Evolutionary conservation across 2,797 vertebrate species (phyloP).

Genomic region (Bryconaethiops microstoma): DNA sequence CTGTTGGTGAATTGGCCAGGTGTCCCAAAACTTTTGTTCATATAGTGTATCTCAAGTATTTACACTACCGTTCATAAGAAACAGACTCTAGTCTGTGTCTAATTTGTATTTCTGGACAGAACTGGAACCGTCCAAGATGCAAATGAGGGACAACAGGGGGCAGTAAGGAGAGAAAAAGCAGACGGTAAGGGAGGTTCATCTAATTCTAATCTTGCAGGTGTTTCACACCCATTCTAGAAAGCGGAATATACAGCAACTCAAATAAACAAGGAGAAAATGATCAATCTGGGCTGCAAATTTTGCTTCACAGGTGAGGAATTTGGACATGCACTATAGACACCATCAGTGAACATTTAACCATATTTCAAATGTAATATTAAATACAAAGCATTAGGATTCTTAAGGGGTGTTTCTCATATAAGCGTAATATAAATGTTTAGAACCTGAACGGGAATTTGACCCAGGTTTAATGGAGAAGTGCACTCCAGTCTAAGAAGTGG

Average conservation of each 20-base stretch:
- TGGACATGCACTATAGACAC: not conserved
- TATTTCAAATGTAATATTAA: not conserved
- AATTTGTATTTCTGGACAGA: constrained; percentile 34
- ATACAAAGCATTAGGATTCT: not conserved
- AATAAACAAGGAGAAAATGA: not conserved
- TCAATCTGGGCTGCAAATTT: not conserved
- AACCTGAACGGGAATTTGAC: constrained; percentile 25
- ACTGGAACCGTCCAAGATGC: constrained; percentile 18
- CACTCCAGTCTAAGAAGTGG: constrained; percentile 22
- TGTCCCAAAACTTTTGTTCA: too few relatives aligned
- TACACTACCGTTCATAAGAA: not conserved
- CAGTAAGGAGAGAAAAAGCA: constrained; percentile 8
- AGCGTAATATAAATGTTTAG: constrained; percentile 17
- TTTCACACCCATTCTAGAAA: not conserved
- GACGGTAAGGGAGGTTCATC: not conserved
- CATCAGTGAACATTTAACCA: not conserved
- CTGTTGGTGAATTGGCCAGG: too few relatives aligned
- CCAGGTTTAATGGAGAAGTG: constrained; percentile 31
- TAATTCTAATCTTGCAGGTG: not conserved
- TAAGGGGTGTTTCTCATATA: not conserved
- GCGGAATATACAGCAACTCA: not conserved
- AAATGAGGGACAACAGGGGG: constrained; percentile 45
- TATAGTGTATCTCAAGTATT: too few relatives aligned
- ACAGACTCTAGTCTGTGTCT: not conserved
- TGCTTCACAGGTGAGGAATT: not conserved